Evolutionary conservation across 2,113 vertebrate species (phyloP).

Genomic region (Mirza zaza): DNA sequence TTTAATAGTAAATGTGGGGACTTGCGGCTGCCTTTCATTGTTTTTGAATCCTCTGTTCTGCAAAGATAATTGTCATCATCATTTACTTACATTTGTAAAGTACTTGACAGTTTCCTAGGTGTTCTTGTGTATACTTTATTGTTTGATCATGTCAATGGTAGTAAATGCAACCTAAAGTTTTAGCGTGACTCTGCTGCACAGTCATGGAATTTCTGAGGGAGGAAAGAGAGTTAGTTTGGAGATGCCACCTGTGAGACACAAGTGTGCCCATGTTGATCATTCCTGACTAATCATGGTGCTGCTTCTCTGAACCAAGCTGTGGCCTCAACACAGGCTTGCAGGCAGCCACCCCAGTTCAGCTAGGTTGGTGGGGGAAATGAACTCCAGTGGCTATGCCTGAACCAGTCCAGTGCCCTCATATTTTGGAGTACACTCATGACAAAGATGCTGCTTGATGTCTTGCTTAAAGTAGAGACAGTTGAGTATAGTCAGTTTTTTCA

Average conservation of each 20-base stretch:
- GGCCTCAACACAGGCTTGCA: neutral
- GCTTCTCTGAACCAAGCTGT: neutral
- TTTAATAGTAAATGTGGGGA: neutral
- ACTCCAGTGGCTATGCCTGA: no score
- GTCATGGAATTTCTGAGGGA: neutral
- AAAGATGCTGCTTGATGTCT: neutral
- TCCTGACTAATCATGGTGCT: neutral
- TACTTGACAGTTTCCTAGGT: neutral
- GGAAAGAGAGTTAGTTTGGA: neutral
- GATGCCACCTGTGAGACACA: neutral
- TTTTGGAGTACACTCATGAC: neutral
- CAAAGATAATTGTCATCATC: neutral
- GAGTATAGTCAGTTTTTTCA: neutral
- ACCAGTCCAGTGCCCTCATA: neutral
- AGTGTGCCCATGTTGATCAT: neutral
- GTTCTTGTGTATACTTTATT: neutral
- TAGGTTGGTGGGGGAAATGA: neutral
- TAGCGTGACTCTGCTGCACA: neutral
- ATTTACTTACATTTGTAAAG: neutral
- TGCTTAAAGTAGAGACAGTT: neutral
- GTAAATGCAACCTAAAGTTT: neutral
- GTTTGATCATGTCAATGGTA: neutral
- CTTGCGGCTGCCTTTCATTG: neutral
- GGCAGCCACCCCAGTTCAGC: neutral
- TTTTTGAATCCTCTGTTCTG: neutral